Percentiles rank a stretch among this genome's conserved stretches.
These are phyloP conservation scores for Dermatophagoides farinae DNA, from an alignment of 1,140 invertebrate genomes.

Conservation along the genomic window DNA sequence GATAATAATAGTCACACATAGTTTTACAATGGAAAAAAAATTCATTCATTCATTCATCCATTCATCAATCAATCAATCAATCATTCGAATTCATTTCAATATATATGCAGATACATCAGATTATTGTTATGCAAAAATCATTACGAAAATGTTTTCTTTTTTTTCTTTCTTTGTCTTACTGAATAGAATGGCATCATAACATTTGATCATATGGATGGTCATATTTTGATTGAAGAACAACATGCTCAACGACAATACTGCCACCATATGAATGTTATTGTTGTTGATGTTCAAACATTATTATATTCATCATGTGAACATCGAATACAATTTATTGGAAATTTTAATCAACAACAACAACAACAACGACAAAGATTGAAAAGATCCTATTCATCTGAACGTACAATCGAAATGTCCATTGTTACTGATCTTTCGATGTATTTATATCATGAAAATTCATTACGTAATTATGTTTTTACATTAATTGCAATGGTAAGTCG, in stretches of 20 bases:
- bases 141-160: too few species aligned
- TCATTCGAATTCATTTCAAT: too few species aligned
- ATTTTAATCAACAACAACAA: background rate
- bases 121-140: too few species aligned
- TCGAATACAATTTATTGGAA: background rate
- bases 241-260: background rate
- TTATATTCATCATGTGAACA: background rate
- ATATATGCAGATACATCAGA: too few species aligned
- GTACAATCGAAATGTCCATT: slow-evolving; percentile 54
- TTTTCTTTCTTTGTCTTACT: background rate
- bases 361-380: background rate
- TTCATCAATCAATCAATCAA: too few species aligned
- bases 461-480: slow-evolving; percentile 50
- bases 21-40: too few species aligned
- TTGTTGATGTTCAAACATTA: background rate
- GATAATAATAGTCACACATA: too few species aligned
- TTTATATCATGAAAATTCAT: slow-evolving; percentile 37
- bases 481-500: slow-evolving; percentile 55
- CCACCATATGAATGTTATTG: too few species aligned
- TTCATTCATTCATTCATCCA: too few species aligned
- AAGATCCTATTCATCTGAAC: slow-evolving; percentile 32
- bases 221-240: background rate
- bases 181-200: slow-evolving; percentile 3
- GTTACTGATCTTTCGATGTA: slow-evolving; percentile 57
- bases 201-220: background rate